A percentile compares a stretch with the other conserved stretches of the same genome.
phyloP scores from a whole-genome alignment of 2,888 invertebrate genomes.

The Prenolepis imparis region DNA sequence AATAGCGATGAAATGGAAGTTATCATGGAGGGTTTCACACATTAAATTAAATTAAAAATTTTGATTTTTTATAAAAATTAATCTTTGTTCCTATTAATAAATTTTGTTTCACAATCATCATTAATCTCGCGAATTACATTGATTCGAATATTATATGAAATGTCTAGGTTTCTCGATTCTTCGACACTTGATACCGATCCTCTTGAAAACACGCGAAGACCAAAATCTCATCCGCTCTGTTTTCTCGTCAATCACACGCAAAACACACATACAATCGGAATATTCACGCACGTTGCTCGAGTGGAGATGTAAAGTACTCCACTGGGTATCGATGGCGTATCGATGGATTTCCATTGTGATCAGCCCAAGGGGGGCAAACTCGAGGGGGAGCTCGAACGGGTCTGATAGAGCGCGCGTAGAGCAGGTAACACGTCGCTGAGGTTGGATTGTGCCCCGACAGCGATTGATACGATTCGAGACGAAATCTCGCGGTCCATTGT shows the following conservation, averaged over 20 bases:
- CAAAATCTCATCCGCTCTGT: constrained; percentile 41
- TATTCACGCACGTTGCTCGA: constrained; percentile 37
- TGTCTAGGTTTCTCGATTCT: not conserved
- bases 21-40: not conserved
- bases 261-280: constrained; percentile 60
- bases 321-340: constrained; percentile 73
- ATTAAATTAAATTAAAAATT: constrained; percentile 20
- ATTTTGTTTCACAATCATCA: not conserved
- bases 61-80: not conserved
- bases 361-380: constrained; percentile 49
- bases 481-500: constrained; percentile 73
- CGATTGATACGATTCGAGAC: constrained; percentile 82
- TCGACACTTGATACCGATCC: not conserved
- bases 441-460: constrained; percentile 81
- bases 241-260: constrained; percentile 59
- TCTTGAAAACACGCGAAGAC: not conserved
- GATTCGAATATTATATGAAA: not conserved
- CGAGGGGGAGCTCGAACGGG: constrained; percentile 52
- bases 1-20: not conserved
- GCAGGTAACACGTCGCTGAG: constrained; percentile 78
- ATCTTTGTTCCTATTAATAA: not conserved
- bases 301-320: constrained; percentile 58
- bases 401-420: constrained; percentile 25
- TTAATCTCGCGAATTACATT: too few species aligned
- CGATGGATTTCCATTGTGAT: constrained; percentile 71